Base-by-base conservation (phyloP, 2,797 vertebrate species). In the Helicolenus hilgendorfi region DNA sequence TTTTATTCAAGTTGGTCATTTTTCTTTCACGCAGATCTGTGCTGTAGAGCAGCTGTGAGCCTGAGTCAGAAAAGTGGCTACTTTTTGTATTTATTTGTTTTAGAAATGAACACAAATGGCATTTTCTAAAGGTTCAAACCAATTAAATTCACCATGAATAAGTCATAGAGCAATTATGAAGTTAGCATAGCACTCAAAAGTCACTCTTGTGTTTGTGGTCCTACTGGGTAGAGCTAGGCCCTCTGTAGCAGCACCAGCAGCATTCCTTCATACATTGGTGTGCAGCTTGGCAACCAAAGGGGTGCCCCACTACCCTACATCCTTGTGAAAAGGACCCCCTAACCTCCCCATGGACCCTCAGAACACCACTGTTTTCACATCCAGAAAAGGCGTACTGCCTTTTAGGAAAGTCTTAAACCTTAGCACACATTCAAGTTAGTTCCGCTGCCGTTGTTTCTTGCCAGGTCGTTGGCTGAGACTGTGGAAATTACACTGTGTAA, bases 251-350 rank as follows among this genome's bases (percentile, higher is more conserved):
- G 72, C 77, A 91, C 91, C 86, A 91, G 90, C 89, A 90, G 83
- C 96, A 97, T 97, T 97, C 94, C 95, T 91, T 86, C 79, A 89
- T 79, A 85, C 75, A 59, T 88, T 90, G 18, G 27, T 73, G 35
- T 71, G 97, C 87, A 94, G 91, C 97, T 91, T 90, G 93, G 96
- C 95, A 98, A 97, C 97, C 77, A 81, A 79, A 84, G 92, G 90
- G 96, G 95, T 95, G 92, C 94, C 95, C 96, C 94, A 95, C 90
- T 96, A 94, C 81, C 96, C 96, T 95, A 96, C 86, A 97, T 97
- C 93, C 88, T 85, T 49, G 36, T 90, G 81, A 93, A 95, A 92
- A 85, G 62, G 85, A 58, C 41, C 79, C 33, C 24, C 41, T 79
- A 76, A 4, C 72, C 33, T 27, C 59, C 79, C 27, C 18, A 38